phyloP scores from a whole-genome alignment of 2,888 invertebrate genomes.

The Megamerina dolium region DNA sequence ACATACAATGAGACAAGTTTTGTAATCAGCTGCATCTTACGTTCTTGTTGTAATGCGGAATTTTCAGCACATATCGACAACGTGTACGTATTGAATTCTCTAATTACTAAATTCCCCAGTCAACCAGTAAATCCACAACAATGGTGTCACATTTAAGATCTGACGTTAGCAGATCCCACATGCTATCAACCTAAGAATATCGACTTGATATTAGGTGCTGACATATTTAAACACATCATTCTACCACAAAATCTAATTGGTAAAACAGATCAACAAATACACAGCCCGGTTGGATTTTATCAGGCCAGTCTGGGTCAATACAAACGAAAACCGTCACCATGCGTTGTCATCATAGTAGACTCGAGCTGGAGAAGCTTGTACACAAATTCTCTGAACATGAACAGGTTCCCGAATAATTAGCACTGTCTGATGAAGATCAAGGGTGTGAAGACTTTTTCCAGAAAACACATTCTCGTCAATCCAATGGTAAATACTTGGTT shows the following conservation, averaged over 20 bases:
- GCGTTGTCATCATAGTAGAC: not conserved
- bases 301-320: not conserved
- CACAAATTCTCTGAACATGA: constrained; percentile 3
- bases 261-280: no score
- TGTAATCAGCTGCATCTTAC: no score
- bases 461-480: constrained; percentile 2
- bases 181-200: constrained; percentile 1
- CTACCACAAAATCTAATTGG: no score
- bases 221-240: no score
- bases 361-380: constrained; percentile 4
- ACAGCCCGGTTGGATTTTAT: constrained; percentile 1
- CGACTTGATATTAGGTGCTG: constrained; percentile 5
- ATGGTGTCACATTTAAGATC: constrained; percentile 1
- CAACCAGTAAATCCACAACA: not conserved
- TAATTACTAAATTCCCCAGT: constrained; percentile 1
- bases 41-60: not conserved
- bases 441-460: no score
- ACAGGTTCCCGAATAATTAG: not conserved
- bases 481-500: constrained; percentile 6
- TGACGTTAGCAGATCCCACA: constrained; percentile 3
- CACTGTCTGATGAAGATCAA: no score
- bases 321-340: not conserved
- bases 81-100: no score
- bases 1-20: not conserved
- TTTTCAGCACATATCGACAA: no score